A percentile compares a stretch with the other conserved stretches of the same genome.
These are phyloP conservation scores for Dyspetes luteomarginatus DNA, from an alignment of 2,888 invertebrate genomes.

Conservation along the genomic window DNA sequence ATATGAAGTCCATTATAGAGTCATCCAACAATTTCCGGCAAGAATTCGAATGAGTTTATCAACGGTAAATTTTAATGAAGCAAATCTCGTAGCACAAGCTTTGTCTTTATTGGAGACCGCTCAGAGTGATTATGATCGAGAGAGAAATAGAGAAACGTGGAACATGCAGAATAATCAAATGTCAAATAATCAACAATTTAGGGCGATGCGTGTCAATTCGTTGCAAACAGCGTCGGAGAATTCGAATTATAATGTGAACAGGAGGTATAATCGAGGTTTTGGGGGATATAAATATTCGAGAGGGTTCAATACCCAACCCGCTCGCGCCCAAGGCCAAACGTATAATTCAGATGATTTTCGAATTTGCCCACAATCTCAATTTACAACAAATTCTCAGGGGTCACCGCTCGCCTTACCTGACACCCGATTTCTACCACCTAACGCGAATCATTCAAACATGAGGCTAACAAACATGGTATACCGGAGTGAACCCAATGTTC, in stretches of 20 bases:
- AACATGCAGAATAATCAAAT: not conserved
- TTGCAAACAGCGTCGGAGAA: not conserved
- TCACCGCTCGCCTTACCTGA: not conserved
- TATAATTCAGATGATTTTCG: not conserved
- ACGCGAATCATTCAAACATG: no score
- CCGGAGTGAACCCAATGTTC: no score
- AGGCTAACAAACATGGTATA: no score
- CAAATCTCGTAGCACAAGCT: slow-evolving; percentile 44
- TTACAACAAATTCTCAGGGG: not conserved
- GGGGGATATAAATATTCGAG: not conserved
- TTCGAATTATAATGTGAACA: not conserved
- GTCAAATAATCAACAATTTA: not conserved
- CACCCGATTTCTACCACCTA: not conserved
- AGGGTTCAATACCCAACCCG: not conserved
- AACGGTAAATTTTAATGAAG: slow-evolving; percentile 51
- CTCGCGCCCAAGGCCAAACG: not conserved
- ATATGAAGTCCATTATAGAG: slow-evolving; percentile 42
- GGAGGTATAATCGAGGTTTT: not conserved
- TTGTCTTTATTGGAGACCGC: slow-evolving; percentile 52
- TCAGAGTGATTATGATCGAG: slow-evolving; percentile 2
- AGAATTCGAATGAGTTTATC: slow-evolving; percentile 50
- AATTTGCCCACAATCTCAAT: not conserved
- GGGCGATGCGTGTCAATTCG: not conserved
- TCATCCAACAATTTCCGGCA: slow-evolving; percentile 59
- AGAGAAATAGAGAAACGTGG: slow-evolving; percentile 27